A percentile compares a stretch with the other conserved stretches of the same genome.
Conservation (phyloP, 2,113 vertebrate genomes). For the Carassius carassius region DNA sequence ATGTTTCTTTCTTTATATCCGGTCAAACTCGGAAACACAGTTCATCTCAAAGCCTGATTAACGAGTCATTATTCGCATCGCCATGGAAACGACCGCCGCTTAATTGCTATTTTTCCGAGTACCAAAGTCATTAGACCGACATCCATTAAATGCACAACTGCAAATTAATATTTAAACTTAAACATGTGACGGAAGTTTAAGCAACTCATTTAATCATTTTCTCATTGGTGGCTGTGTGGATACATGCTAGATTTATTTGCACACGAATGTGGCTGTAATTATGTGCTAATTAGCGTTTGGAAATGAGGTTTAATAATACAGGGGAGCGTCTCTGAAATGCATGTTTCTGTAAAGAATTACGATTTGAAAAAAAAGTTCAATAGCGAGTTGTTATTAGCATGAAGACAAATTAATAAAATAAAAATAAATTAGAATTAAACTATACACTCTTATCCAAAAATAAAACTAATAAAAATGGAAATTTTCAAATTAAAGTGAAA, state of each 20-base stretch:
- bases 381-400: neutral
- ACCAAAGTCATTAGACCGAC: conserved; percentile 71
- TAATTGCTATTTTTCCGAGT: conserved; percentile 76
- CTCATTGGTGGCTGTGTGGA: conserved; percentile 44
- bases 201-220: conserved; percentile 53
- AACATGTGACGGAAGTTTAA: conserved; percentile 67
- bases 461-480: too few relatives aligned
- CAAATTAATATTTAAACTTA: conserved; percentile 73
- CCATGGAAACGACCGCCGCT: conserved; percentile 61
- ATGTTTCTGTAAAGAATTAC: conserved; percentile 60
- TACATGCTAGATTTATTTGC: conserved; percentile 66
- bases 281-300: conserved; percentile 76
- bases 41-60: conserved; percentile 49
- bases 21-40: conserved; percentile 47
- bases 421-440: too few relatives aligned
- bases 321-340: conserved; percentile 45
- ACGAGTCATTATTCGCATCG: conserved; percentile 51
- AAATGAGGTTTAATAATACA: conserved; percentile 74
- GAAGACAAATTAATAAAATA: too few relatives aligned
- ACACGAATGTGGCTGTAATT: conserved; percentile 78
- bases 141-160: conserved; percentile 71
- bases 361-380: conserved; percentile 55
- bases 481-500: too few relatives aligned
- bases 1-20: too few relatives aligned
- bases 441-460: too few relatives aligned